Evolutionary conservation across 1,140 invertebrate species (phyloP).

Genomic region (Ips typographus): DNA sequence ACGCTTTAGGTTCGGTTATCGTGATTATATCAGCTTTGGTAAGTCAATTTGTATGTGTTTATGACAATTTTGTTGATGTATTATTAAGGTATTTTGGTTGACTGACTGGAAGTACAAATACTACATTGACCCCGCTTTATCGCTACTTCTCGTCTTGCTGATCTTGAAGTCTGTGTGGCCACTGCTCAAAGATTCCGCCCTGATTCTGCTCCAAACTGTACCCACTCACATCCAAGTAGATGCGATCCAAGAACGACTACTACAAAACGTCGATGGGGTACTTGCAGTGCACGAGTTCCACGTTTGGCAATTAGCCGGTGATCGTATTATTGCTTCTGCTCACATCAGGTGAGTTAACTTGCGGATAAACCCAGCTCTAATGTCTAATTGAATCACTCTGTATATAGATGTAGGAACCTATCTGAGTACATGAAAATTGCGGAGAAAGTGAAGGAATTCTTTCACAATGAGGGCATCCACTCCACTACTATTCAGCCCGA

Average conservation of each 20-base stretch:
- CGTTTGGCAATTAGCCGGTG: constrained; percentile 90
- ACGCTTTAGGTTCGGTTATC: constrained; percentile 94
- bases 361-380: too few relatives aligned
- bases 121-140: constrained; percentile 94
- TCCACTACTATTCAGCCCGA: constrained; percentile 94
- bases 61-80: neutral
- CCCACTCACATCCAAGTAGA: constrained; percentile 92
- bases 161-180: constrained; percentile 87
- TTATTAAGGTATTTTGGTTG: constrained; percentile 72
- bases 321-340: constrained; percentile 90
- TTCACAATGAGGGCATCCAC: constrained; percentile 89
- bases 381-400: too few relatives aligned
- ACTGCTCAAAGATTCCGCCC: constrained; percentile 79
- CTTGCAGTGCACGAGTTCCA: constrained; percentile 93
- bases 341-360: constrained; percentile 75
- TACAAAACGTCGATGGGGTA: constrained; percentile 86
- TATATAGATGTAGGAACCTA: constrained; percentile 74
- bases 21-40: constrained; percentile 90
- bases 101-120: constrained; percentile 79
- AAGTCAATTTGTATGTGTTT: constrained; percentile 9
- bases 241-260: constrained; percentile 79
- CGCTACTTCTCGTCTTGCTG: constrained; percentile 76
- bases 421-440: constrained; percentile 91
- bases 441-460: constrained; percentile 93
- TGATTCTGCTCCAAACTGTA: constrained; percentile 89